Evolutionary conservation across 2,888 invertebrate genomes (phyloP), one percentile per base, ranked within the genome.

Genomic region (Cantharis flavilabris): DNA sequence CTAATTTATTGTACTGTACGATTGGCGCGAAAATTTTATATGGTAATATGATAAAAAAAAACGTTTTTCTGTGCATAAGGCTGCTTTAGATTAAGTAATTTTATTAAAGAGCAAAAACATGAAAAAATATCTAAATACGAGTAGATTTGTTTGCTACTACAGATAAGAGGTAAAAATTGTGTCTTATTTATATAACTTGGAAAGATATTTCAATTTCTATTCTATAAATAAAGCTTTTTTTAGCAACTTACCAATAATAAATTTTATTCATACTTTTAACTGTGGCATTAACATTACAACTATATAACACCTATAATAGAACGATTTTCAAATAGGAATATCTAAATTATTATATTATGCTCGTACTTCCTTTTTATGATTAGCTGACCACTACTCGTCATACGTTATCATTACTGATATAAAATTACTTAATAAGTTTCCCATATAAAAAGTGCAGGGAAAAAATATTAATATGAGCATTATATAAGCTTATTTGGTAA

Each of bases 361-460:
- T 73, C 62, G 9, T 63, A 62, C 73, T 73, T 73, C 73, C 73
- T 73, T 69, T 65, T 62, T 28, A n/a, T 23, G 67, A 73, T 73
- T 73, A 62, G 10, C 10, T 11, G n/a, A 73, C 73, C 86, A 67
- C 83, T 72, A 83, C 83, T 62, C 69, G 84, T 82, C 79, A 85
- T 84, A 73, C 2, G 5, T 33, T 33, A 33, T 33, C 33, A 13
- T 5, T 13, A 33, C 13, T 33, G 33, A 33, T 33, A 33, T 33
- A 33, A n/a, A 33, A 33, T 13, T 33, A 33, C 13, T 33, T 13
- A 4, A 13, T 13, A 33, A 5, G 13, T 33, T 33, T 33, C 4
- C 13, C 13, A n/a, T 5, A 13, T 13, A 33, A 33, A 4, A 33
- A n/a, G 13, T 33, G 2, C 13, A 5, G 13, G 13, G 13, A 30